These are phyloP conservation scores for Acronicta alni DNA, from an alignment of 2,888 invertebrate genomes.

Conservation along the genomic window DNA sequence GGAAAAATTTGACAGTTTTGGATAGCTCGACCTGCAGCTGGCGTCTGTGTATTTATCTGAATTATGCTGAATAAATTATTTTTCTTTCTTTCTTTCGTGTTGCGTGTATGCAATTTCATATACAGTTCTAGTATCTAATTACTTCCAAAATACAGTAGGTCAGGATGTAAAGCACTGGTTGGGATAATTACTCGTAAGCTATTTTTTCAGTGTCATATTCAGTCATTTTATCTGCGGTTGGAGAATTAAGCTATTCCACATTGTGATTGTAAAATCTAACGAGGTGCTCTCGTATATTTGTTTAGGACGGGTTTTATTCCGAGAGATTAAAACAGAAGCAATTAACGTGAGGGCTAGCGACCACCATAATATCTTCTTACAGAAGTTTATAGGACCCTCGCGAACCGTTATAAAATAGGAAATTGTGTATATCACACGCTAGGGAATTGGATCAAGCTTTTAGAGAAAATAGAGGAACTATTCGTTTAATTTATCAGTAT, in stretches of 20 bases:
- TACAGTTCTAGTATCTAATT: no score
- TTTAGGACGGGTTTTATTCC: constrained; percentile 64
- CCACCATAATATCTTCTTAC: constrained; percentile 51
- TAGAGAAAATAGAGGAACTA: constrained; percentile 36
- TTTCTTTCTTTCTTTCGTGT: no score
- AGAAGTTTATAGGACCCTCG: constrained; percentile 49
- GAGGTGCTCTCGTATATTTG: constrained; percentile 59
- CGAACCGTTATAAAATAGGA: constrained; percentile 48
- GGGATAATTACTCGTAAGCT: constrained; percentile 4
- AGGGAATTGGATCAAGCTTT: constrained; percentile 45
- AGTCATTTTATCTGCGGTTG: constrained; percentile 14
- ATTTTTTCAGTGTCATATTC: constrained; percentile 26
- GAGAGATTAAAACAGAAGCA: constrained; percentile 64
- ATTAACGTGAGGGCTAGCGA: constrained; percentile 54
- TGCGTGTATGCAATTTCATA: no score
- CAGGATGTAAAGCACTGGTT: no score
- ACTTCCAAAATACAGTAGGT: no score
- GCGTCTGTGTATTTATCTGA: no score
- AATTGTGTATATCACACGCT: constrained; percentile 45
- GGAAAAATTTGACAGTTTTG: no score
- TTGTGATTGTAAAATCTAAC: constrained; percentile 48
- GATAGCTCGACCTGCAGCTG: no score
- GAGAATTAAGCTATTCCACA: constrained; percentile 43
- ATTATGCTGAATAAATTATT: no score
- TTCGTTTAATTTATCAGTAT: constrained; percentile 35